These are phyloP conservation scores for Myotis davidii DNA, from an alignment of 2,113 vertebrate species.

Conservation along the genomic window DNA sequence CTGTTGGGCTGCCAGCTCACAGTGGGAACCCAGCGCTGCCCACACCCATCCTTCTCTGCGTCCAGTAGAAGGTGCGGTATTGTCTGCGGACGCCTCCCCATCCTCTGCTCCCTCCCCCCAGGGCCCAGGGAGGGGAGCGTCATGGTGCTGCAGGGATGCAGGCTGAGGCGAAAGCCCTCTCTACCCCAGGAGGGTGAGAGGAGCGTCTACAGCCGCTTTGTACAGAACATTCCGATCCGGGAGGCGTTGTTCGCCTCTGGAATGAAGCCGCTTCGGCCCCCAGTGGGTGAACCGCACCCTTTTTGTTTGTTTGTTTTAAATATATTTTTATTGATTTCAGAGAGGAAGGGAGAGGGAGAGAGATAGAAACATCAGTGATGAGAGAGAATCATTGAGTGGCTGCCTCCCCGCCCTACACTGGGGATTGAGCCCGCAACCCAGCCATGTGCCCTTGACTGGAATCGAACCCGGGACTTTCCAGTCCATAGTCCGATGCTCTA, in stretches of 20 bases:
- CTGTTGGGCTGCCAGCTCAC: background rate
- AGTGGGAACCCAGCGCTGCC: background rate
- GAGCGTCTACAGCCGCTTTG: background rate
- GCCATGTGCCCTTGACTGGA: no score
- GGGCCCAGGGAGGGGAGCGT: no score
- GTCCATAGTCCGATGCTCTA: no score
- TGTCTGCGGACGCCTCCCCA: rapidly evolving
- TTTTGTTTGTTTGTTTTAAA: no score
- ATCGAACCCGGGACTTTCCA: no score
- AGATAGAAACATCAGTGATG: no score
- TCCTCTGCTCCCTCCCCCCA: background rate
- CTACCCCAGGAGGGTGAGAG: background rate
- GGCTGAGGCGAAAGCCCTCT: background rate
- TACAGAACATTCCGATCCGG: background rate
- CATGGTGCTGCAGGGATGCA: background rate
- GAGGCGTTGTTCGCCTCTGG: background rate
- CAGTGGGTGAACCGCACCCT: background rate
- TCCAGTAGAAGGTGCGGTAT: background rate
- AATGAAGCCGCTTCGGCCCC: background rate
- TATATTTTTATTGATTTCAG: no score
- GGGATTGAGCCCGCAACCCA: no score
- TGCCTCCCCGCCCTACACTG: no score
- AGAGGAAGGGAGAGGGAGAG: no score
- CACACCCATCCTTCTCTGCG: rapidly evolving
- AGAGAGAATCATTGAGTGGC: no score